Percentiles rank a stretch among this genome's conserved stretches.
phyloP scores from a whole-genome alignment of 2,113 vertebrate genomes.

The Campylomormyrus tamandua region DNA sequence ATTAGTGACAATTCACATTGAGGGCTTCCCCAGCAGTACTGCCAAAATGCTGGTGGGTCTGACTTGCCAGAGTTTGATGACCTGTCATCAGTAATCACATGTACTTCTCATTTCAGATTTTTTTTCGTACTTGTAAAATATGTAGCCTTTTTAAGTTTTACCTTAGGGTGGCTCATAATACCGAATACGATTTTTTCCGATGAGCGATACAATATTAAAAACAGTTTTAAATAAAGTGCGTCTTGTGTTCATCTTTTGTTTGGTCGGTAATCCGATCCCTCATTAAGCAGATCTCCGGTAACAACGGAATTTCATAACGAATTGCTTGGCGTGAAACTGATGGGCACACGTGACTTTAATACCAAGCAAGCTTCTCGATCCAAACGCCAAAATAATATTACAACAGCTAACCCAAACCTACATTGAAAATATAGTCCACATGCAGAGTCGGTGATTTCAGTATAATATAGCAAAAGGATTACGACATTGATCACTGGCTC shows the following conservation, averaged over 20 bases:
- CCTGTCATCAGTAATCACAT: neutral
- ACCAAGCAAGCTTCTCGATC: neutral
- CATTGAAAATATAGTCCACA: neutral
- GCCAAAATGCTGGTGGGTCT: neutral
- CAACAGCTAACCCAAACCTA: neutral
- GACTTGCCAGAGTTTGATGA: neutral
- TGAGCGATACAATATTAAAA: neutral
- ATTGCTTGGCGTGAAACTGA: neutral
- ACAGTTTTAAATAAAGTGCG: neutral
- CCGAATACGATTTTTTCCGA: neutral
- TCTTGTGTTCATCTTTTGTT: neutral
- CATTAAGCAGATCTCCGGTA: neutral
- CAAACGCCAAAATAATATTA: neutral
- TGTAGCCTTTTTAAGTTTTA: neutral
- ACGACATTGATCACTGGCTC: neutral
- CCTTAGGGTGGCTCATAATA: neutral
- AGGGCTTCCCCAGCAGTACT: neutral
- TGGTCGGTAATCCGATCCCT: neutral
- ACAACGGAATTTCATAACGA: neutral
- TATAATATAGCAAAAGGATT: neutral
- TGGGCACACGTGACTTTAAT: slow-evolving; percentile 7
- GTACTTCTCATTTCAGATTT: neutral
- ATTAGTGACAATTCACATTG: neutral
- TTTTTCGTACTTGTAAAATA: neutral
- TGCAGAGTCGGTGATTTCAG: neutral